Evolutionary conservation across 2,113 vertebrate genomes (phyloP), one percentile per base, ranked within the genome.

Genomic region (Merops nubicus): DNA sequence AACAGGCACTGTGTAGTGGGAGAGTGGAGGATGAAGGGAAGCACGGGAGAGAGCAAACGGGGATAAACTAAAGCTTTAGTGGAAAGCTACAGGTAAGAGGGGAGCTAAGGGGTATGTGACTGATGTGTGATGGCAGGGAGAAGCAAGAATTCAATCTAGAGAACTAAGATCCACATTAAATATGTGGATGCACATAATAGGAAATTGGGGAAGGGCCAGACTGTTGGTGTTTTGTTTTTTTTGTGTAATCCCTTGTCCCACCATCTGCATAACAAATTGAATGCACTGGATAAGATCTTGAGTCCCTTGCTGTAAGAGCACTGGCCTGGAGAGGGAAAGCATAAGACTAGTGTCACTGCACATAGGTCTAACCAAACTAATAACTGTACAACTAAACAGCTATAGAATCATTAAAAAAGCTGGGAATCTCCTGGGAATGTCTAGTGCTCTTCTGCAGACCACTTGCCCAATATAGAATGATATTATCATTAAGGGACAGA

Each of bases 131-230:
- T 9, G 10, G 6, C 47, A 48, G 47, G 43, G 33, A n/a, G 29
- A 89, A 87, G 57, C 15, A 64, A 69, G 33, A 87, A 56, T 54
- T 80, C 53, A 84, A 86, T 48, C 26, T 64, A n/a, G 47, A 50
- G 26, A 77, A 80, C 38, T 38, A 28, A 9, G n/a, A 80, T 62
- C 36, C 59, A 15, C 28, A 29, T 56, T 81, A 57, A 90, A 73
- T 19, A 56, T 0, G 0, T 47, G 23, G 42, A 40, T 85, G 47
- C 13, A 31, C 28, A 6, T 42, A n/a, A 43, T 6, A 50, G 47
- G 75, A 88, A 92, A 91, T 88, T 18, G 3, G 25, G 25, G 33
- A 42, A 48, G 28, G 33, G 22, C n/a, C 79, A 48, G 31, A 50
- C 16, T 9, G 19, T n/a, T n/a, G 18, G 26, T n/a, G n/a, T n/a